Evolutionary conservation across 2,888 invertebrate species (phyloP), one percentile per base, ranked within the genome.

Genomic region (Rapana venosa): DNA sequence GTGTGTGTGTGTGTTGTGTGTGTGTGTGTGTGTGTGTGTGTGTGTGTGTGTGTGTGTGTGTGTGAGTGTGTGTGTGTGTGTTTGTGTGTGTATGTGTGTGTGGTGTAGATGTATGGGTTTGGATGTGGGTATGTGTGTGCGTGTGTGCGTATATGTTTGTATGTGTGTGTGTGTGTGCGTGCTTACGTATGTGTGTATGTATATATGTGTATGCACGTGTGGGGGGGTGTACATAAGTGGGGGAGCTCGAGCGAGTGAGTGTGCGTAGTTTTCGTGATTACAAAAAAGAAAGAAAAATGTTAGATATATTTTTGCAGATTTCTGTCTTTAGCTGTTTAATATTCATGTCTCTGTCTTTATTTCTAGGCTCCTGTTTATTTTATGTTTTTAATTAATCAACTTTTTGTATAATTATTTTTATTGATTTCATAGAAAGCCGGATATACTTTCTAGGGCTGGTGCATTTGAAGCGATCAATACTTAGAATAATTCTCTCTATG

Each of bases 1-100:
- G n/a, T 77, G n/a, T 77, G 77, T 77, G 77, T 77, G 77, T 77
- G 77, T 77, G 77, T 77, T n/a, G 77, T 77, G 30, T 11, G 77
- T n/a, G 77, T 77, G 77, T 77, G n/a, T n/a, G n/a, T n/a, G 30
- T 79, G 30, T 79, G 77, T 79, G 77, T 79, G 77, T 79, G 77
- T 79, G 77, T 81, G 47, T 35, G 36, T 36, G 81, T 35, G 81
- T 81, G 81, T 8, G 36, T 81, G 81, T 81, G 17, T 22, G 36
- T 81, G 81, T 36, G 81, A 36, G 81, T 36, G 81, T 81, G 81
- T 81, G 36, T 36, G 81, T 17, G 36, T 20, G 77, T 30, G 32
- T 26, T 11, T 20, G 36, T 81, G 81, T 26, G 77, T 77, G 77
- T 77, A n/a, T 77, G 77, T 77, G 77, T 77, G 77, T 77, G 77